phyloP scores from a whole-genome alignment of 1,140 invertebrate species.

The Drosophila takahashii region DNA sequence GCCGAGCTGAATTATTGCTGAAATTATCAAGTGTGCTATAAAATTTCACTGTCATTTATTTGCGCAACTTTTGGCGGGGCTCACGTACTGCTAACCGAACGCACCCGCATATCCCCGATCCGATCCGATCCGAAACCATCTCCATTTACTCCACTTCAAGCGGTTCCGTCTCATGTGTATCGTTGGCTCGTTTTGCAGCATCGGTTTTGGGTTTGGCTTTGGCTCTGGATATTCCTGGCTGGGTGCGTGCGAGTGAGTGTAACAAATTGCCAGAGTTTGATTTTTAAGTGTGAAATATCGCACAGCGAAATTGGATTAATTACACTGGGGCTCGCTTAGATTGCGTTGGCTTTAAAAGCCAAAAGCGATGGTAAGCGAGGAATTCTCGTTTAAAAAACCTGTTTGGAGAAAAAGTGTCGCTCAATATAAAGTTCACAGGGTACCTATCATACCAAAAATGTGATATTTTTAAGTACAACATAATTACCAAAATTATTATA shows the following conservation, averaged over 20 bases:
- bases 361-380: background rate
- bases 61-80: constrained; percentile 65
- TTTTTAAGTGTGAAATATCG: constrained; percentile 65
- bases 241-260: constrained; percentile 51
- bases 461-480: no score
- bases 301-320: constrained; percentile 61
- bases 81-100: constrained; percentile 48
- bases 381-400: background rate
- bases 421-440: no score
- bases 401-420: background rate
- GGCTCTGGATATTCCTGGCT: constrained; percentile 16
- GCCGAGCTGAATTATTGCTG: constrained; percentile 74
- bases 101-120: background rate
- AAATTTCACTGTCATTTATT: constrained; percentile 77
- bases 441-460: no score
- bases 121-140: background rate
- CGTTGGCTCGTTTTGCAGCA: constrained; percentile 35
- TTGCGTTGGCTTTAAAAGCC: constrained; percentile 23
- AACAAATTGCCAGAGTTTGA: constrained; percentile 70
- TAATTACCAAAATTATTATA: no score
- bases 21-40: constrained; percentile 83
- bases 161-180: constrained; percentile 65
- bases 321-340: constrained; percentile 37
- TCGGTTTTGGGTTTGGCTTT: constrained; percentile 1
- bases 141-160: constrained; percentile 22